Conservation (phyloP, 2,113 vertebrate species). For the Nothoprocta perdicaria region DNA sequence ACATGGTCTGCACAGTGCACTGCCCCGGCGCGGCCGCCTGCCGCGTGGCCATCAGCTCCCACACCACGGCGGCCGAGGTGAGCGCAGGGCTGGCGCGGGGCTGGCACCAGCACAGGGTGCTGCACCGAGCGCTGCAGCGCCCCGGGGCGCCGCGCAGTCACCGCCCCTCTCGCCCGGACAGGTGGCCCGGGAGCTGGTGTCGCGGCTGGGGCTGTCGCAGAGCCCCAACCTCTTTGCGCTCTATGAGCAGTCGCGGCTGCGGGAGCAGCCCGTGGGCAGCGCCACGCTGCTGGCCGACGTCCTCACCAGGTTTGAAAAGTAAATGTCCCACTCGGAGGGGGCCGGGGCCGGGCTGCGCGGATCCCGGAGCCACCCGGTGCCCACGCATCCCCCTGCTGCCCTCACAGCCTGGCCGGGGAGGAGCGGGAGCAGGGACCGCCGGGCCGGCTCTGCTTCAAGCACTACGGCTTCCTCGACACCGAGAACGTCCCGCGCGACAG, state of each 20-base stretch:
- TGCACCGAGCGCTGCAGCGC: too few relatives aligned
- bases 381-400: neutral
- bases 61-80: constrained; percentile 94
- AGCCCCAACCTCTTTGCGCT: constrained; percentile 92
- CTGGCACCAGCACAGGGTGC: fast-evolving
- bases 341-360: fast-evolving
- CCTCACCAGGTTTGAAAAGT: constrained; percentile 93
- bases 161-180: constrained; percentile 61
- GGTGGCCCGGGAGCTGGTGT: constrained; percentile 89
- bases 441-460: constrained; percentile 90
- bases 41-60: constrained; percentile 90
- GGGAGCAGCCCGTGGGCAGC: constrained; percentile 87
- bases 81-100: fast-evolving
- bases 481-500: constrained; percentile 88
- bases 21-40: constrained; percentile 88
- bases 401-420: constrained; percentile 77
- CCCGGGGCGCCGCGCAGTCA: neutral
- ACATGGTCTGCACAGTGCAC: constrained; percentile 88
- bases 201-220: constrained; percentile 87
- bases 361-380: fast-evolving
- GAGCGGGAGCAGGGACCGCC: constrained; percentile 79
- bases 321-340: constrained; percentile 42
- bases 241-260: constrained; percentile 87
- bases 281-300: constrained; percentile 89
- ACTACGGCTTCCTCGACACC: constrained; percentile 89